These are phyloP conservation scores for Chionis minor DNA, from an alignment of 2,113 vertebrate species.

Conservation along the genomic window DNA sequence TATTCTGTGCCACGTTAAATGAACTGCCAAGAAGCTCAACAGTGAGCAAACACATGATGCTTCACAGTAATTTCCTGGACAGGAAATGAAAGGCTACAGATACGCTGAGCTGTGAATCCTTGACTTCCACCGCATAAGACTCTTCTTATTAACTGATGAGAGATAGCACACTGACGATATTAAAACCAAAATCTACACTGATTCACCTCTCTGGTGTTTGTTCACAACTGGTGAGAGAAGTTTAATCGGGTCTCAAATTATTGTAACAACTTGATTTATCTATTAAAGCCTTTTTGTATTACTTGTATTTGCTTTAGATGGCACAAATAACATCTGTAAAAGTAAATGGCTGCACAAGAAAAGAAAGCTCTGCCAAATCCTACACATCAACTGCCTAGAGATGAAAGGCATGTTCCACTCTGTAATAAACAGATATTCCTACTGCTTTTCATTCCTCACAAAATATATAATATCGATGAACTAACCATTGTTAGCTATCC, in stretches of 20 bases:
- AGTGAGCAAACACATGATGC: conserved; percentile 58
- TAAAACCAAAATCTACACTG: conserved; percentile 66
- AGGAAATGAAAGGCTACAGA: conserved; percentile 93
- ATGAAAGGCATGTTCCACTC: background rate
- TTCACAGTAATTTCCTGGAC: conserved; percentile 88
- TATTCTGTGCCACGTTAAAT: background rate
- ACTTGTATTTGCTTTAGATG: conserved; percentile 7
- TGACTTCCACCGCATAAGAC: conserved; percentile 28
- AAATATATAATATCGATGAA: background rate
- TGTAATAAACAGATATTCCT: background rate
- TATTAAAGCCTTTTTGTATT: background rate
- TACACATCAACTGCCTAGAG: background rate
- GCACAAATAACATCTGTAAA: background rate
- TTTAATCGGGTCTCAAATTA: conserved; percentile 14
- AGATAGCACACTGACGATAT: conserved; percentile 70
- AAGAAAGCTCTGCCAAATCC: background rate
- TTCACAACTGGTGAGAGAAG: conserved; percentile 38
- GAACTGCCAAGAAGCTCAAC: background rate
- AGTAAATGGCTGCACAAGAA: background rate
- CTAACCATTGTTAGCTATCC: background rate
- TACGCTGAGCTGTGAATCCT: conserved; percentile 44
- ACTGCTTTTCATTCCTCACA: background rate
- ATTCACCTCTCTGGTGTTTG: conserved; percentile 35
- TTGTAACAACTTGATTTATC: conserved; percentile 2
- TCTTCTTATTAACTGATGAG: conserved; percentile 81